Percentiles rank a stretch among this genome's conserved stretches.
Evolutionary conservation across 1,140 invertebrate genomes (phyloP).

Genomic region (Calephelis nemesis): DNA sequence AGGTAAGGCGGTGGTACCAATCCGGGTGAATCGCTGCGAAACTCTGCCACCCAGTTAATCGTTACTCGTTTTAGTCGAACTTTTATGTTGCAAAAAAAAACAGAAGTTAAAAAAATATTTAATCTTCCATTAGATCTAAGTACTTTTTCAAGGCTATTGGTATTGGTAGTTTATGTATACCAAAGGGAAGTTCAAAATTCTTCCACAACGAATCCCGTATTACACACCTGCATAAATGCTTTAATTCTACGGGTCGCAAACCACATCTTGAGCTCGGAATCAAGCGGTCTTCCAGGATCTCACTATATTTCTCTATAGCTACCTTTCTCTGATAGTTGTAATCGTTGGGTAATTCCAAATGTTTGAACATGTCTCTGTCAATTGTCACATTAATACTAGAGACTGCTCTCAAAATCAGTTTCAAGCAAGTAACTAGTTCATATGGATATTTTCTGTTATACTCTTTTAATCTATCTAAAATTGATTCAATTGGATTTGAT

Average conservation of each 20-base stretch:
- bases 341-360: constrained; percentile 59
- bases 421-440: constrained; percentile 83
- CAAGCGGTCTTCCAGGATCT: constrained; percentile 82
- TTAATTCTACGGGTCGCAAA: constrained; percentile 81
- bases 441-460: constrained; percentile 82
- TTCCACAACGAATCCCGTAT: constrained; percentile 83
- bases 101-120: constrained; percentile 38
- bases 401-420: constrained; percentile 83
- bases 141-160: constrained; percentile 83
- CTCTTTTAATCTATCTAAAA: constrained; percentile 84
- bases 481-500: constrained; percentile 77
- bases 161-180: constrained; percentile 83
- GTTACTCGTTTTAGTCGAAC: too few species aligned
- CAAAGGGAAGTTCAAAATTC: constrained; percentile 86
- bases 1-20: too few species aligned
- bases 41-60: too few species aligned
- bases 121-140: constrained; percentile 86
- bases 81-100: background rate
- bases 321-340: constrained; percentile 78
- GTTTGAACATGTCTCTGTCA: constrained; percentile 51
- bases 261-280: constrained; percentile 82
- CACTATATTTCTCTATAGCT: constrained; percentile 81
- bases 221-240: constrained; percentile 83
- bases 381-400: constrained; percentile 68
- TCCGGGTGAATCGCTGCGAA: too few species aligned